Evolutionary conservation across 2,888 invertebrate species (phyloP).

Genomic region (Apodemia mormo): DNA sequence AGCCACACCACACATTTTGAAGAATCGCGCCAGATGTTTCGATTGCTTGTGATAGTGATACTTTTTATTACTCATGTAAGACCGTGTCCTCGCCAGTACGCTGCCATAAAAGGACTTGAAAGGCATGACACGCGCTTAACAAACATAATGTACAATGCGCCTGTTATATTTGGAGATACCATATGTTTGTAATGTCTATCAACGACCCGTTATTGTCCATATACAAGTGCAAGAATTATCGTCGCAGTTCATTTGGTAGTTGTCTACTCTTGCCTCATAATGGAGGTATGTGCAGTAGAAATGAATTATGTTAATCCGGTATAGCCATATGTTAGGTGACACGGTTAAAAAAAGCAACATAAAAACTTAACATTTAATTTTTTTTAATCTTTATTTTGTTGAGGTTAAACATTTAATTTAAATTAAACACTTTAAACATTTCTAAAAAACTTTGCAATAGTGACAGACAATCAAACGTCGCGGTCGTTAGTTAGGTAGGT

Average conservation of each 20-base stretch:
- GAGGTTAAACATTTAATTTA: too few relatives aligned
- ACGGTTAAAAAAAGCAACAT: too few relatives aligned
- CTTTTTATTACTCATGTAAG: constrained; percentile 54
- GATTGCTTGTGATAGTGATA: constrained; percentile 48
- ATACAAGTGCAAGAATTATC: background rate
- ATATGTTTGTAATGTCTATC: constrained; percentile 43
- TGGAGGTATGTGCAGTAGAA: background rate
- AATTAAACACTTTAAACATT: too few relatives aligned
- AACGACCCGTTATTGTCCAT: constrained; percentile 4
- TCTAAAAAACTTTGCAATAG: too few relatives aligned
- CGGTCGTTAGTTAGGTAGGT: too few relatives aligned
- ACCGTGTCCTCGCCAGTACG: constrained; percentile 45
- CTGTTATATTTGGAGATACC: constrained; percentile 55
- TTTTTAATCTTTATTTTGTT: too few relatives aligned
- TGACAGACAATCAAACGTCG: too few relatives aligned
- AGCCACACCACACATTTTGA: background rate
- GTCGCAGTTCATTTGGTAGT: background rate
- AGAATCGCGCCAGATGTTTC: background rate
- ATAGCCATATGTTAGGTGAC: too few relatives aligned
- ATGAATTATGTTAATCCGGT: background rate
- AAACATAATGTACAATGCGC: constrained; percentile 55
- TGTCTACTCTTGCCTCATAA: background rate
- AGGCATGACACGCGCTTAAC: constrained; percentile 60
- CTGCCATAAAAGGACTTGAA: constrained; percentile 62
- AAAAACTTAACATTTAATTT: too few relatives aligned